A percentile compares a stretch with the other conserved stretches of the same genome.
These are phyloP conservation scores for Enchytraeus crypticus DNA, from an alignment of 2,888 invertebrate species.

Conservation along the genomic window DNA sequence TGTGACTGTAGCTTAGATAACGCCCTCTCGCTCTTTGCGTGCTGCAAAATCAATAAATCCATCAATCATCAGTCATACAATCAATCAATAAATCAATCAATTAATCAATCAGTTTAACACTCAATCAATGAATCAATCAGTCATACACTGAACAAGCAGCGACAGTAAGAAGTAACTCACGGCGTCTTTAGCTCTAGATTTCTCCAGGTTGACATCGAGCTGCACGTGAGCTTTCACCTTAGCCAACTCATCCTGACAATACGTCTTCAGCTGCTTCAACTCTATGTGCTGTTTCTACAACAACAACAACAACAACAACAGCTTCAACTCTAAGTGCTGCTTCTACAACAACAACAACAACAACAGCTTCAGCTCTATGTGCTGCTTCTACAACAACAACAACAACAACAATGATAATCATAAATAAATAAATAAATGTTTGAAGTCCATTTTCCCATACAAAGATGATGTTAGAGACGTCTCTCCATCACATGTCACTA, in stretches of 20 bases:
- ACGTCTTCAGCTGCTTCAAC: slow-evolving; percentile 34
- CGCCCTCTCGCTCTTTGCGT: slow-evolving; percentile 36
- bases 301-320: slow-evolving; percentile 4
- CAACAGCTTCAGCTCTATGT: too few species aligned
- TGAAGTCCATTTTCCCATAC: too few species aligned
- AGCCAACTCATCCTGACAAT: slow-evolving; percentile 38
- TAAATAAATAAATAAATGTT: too few species aligned
- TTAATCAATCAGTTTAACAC: too few species aligned
- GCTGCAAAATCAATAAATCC: slow-evolving; percentile 30
- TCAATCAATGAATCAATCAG: too few species aligned
- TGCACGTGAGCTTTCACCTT: slow-evolving; percentile 40
- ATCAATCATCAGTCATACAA: background rate
- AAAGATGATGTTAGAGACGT: too few species aligned
- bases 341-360: too few species aligned
- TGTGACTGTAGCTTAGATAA: slow-evolving; percentile 36
- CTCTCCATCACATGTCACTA: too few species aligned
- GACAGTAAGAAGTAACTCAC: slow-evolving; percentile 32
- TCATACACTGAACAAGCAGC: too few species aligned
- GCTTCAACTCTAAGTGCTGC: background rate
- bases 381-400: background rate
- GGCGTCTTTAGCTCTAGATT: slow-evolving; percentile 42
- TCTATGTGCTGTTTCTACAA: slow-evolving; percentile 38
- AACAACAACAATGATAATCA: too few species aligned
- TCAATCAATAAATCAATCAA: too few species aligned
- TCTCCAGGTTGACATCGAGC: slow-evolving; percentile 47